Evolutionary conservation across 2,113 vertebrate species (phyloP), one percentile per base, ranked within the genome.

Genomic region (Bubo blakistoni): DNA sequence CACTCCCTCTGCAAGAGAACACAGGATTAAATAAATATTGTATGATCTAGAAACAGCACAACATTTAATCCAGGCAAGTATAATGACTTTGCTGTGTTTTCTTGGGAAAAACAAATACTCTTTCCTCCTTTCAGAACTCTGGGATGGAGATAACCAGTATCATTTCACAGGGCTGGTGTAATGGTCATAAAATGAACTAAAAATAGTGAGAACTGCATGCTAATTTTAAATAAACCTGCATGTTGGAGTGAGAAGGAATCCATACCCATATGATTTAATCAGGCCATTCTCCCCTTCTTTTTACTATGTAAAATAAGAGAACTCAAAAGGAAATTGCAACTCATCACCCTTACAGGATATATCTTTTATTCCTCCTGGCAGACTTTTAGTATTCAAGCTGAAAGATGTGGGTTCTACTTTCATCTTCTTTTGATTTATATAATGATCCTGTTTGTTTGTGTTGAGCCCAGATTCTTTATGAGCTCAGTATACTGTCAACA

Each of bases 371-470:
- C 82, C 9, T 93, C 71, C 90, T 88, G 85, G 94, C 90, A 94
- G 79, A 86, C 22, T 94, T 93, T 49, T 47, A 90, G 58, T 62
- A 94, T 83, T 88, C 54, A 81, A 67, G 79, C 67, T 94, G 95
- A 89, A 97, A 94, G 87, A 95, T 86, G 90, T 83, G 82, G 71
- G 85, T 73, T 95, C 82, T 86, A 67, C 90, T 95, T 95, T 96
- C 95, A 96, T 96, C 85, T 95, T 95, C 90, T 94, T 95, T 96
- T 96, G 90, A 96, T 97, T 97, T 97, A 94, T 88, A 86, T 74
- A 94, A 93, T 88, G 92, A 92, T 88, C 32, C 55, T 81, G 74
- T 86, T 94, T 96, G 87, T 91, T 95, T 88, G 65, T 81, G 63
- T 72, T 63, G 34, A 88, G 74, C 47, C 47, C 30, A 73, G 54